A percentile compares a stretch with the other conserved stretches of the same genome.
phyloP scores from a whole-genome alignment of 2,113 vertebrate genomes.

The Uria lomvia region DNA sequence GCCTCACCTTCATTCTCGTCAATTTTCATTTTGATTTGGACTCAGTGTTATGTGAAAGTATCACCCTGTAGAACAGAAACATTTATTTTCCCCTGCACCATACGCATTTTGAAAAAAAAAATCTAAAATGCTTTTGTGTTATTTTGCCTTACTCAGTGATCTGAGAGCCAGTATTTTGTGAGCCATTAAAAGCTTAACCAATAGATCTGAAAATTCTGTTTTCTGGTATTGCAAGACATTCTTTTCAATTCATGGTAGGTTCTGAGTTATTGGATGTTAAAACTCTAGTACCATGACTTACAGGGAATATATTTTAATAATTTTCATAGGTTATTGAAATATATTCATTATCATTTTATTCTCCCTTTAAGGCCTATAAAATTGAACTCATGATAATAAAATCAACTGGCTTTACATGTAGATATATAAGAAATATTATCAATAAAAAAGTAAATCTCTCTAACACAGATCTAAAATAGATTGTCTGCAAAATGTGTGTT shows the following conservation, averaged over 20 bases:
- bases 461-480: not conserved
- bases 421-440: constrained; percentile 2
- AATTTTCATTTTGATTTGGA: not conserved
- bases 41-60: not conserved
- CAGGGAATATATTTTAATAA: constrained; percentile 24
- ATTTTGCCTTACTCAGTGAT: not conserved
- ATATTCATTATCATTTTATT: constrained; percentile 46
- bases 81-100: not conserved
- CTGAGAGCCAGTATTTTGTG: not conserved
- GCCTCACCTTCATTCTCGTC: not conserved
- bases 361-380: constrained; percentile 48
- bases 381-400: constrained; percentile 28
- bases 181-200: constrained; percentile 1
- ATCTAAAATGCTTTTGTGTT: not conserved
- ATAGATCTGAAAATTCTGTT: not conserved
- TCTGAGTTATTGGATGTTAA: constrained; percentile 21
- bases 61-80: not conserved
- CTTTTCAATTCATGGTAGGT: not conserved
- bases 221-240: not conserved
- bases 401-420: not conserved
- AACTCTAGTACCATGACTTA: constrained; percentile 23
- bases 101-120: not conserved
- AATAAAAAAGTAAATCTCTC: constrained; percentile 10
- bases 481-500: not conserved
- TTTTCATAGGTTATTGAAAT: constrained; percentile 42